phyloP scores from a whole-genome alignment of 1,140 invertebrate species.

The Spodoptera litura region DNA sequence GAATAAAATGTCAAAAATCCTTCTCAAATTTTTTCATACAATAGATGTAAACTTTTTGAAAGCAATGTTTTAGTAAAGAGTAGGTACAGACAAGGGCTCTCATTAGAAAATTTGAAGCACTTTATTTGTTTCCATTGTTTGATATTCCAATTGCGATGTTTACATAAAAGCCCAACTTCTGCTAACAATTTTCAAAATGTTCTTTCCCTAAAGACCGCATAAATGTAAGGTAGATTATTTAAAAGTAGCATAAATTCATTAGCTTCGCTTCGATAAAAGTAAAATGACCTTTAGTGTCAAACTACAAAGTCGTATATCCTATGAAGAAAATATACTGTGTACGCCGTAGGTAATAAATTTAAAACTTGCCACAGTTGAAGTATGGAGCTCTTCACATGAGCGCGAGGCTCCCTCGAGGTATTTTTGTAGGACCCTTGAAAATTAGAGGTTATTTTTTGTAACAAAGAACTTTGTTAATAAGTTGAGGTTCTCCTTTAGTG shows the following conservation, averaged over 20 bases:
- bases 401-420: conserved; percentile 16
- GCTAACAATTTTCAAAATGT: conserved; percentile 1
- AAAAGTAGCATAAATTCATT: conserved; percentile 1
- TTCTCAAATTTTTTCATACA: too few relatives aligned
- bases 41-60: too few relatives aligned
- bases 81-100: neutral
- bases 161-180: conserved; percentile 1
- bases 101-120: neutral
- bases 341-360: conserved; percentile 35
- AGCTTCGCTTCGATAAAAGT: neutral
- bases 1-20: too few relatives aligned
- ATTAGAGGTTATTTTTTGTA: conserved; percentile 32
- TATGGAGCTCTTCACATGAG: conserved; percentile 30
- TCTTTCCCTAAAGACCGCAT: conserved; percentile 1
- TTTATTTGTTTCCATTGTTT: conserved; percentile 23
- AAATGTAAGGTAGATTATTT: conserved; percentile 5
- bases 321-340: conserved; percentile 22
- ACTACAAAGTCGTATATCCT: conserved; percentile 17
- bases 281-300: conserved; percentile 19
- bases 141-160: neutral
- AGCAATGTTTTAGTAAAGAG: too few relatives aligned
- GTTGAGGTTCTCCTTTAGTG: conserved; percentile 4
- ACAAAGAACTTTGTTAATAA: conserved; percentile 23
- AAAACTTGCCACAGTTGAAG: conserved; percentile 34
- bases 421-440: conserved; percentile 35